Percentiles rank a stretch among this genome's conserved stretches.
phyloP scores from a whole-genome alignment of 2,113 vertebrate species.

The Crotalus tigris region DNA sequence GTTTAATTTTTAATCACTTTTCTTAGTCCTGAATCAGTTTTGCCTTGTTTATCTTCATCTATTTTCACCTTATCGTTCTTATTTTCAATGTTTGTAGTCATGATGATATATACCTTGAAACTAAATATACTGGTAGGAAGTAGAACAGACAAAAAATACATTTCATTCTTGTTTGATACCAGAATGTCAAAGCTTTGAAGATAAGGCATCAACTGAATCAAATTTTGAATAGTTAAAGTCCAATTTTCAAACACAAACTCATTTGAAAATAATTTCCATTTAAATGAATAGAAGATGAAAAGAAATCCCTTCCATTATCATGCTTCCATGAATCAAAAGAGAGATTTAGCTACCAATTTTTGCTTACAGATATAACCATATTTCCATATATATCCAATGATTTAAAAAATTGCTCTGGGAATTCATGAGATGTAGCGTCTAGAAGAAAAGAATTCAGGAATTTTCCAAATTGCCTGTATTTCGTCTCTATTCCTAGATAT shows the following conservation, averaged over 20 bases:
- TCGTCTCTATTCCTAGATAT: background rate
- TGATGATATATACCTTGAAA: background rate
- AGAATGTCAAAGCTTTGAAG: background rate
- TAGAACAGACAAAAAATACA: background rate
- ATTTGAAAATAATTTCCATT: background rate
- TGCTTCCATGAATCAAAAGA: background rate
- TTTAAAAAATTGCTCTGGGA: background rate
- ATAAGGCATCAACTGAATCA: background rate
- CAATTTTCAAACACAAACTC: background rate
- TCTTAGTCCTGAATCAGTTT: background rate
- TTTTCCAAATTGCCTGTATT: background rate
- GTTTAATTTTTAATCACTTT: constrained; percentile 3
- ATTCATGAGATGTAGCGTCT: background rate
- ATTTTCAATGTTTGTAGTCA: background rate
- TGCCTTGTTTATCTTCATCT: background rate
- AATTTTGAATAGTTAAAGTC: background rate
- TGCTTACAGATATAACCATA: background rate
- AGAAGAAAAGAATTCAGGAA: background rate
- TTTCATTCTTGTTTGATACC: background rate
- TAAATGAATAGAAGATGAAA: background rate
- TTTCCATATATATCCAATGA: background rate
- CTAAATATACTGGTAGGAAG: background rate
- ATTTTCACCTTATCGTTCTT: constrained; percentile 19
- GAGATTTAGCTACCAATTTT: background rate
- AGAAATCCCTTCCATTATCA: background rate